Percentiles rank a stretch among this genome's conserved stretches.
Evolutionary conservation across 2,888 invertebrate genomes (phyloP).

Genomic region (Caenorhabditis imperialis): DNA sequence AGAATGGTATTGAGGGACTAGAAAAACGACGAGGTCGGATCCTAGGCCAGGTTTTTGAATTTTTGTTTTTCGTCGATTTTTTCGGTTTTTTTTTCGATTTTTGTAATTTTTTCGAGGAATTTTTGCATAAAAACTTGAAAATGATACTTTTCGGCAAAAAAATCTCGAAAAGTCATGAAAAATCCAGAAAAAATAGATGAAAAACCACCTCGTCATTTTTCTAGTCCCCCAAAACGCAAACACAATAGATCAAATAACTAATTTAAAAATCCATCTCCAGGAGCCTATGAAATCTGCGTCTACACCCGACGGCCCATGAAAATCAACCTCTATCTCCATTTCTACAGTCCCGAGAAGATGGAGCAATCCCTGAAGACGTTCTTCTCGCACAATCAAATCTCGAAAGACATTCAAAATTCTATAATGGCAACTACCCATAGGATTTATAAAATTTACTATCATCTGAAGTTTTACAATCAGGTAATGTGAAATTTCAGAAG

Average conservation of each 20-base stretch:
- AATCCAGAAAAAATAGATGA: too few species aligned
- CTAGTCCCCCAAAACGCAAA: too few species aligned
- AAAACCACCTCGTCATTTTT: too few species aligned
- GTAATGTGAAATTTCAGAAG: slow-evolving; percentile 11
- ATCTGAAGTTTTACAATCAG: slow-evolving; percentile 63
- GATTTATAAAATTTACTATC: slow-evolving; percentile 62
- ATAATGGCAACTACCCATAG: slow-evolving; percentile 52
- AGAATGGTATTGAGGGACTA: slow-evolving; percentile 54
- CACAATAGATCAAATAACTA: too few species aligned
- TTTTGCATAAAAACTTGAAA: too few species aligned
- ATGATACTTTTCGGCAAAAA: too few species aligned
- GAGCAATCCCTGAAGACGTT: slow-evolving; percentile 40
- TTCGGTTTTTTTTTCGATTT: too few species aligned
- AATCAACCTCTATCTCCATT: slow-evolving; percentile 55
- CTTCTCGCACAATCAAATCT: slow-evolving; percentile 37
- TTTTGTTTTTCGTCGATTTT: too few species aligned
- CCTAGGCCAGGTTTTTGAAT: too few species aligned
- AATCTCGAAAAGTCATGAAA: too few species aligned
- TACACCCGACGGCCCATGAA: slow-evolving; percentile 57
- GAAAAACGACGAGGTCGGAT: too few species aligned
- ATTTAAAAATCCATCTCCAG: slow-evolving; percentile 21
- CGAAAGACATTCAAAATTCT: slow-evolving; percentile 37
- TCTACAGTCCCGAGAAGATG: slow-evolving; percentile 59
- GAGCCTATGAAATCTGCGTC: slow-evolving; percentile 64
- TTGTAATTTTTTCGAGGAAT: too few species aligned